Evolutionary conservation across 2,797 vertebrate species (phyloP), one percentile per base, ranked within the genome.

Genomic region (Malacoctenus gilli): DNA sequence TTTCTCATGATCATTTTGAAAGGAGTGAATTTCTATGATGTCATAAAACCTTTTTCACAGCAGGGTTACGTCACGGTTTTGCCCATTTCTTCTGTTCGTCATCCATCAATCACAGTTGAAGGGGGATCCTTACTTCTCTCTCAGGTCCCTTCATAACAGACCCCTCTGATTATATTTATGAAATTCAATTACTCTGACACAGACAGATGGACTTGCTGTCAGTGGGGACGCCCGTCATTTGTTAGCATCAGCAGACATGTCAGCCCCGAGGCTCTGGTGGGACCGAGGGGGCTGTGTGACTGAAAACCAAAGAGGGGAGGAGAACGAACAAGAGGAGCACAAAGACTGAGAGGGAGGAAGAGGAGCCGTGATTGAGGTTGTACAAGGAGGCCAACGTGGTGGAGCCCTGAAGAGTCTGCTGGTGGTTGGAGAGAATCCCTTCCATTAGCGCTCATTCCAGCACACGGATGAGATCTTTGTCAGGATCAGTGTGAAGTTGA

Each of bases 121-220:
- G n/a, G n/a, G n/a, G n/a, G n/a, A n/a, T n/a, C n/a, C n/a, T n/a
- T n/a, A n/a, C n/a, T n/a, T n/a, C n/a, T n/a, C n/a, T n/a, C n/a
- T n/a, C 70, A 78, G 81, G 75, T 70, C 74, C 64, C 61, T 67
- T 85, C 85, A 86, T 79, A 90, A 89, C 89, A 88, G 80, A 82
- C 72, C 84, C 72, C 81, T 86, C 75, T 88, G 82, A 89, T 90
- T 90, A 87, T 79, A 89, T 89, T 90, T 87, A 87, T 86, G 75
- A 80, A 91, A 92, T 91, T 91, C 80, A 89, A 91, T 93, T 91
- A 91, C 72, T 65, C 63, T 87, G 91, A 91, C 89, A 85, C 77
- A 86, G 88, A 88, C 84, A 86, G 84, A 89, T 89, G 85, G 86
- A 83, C 79, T 77, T 59, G 55, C 72, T 85, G 79, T 85, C 86